Evolutionary conservation across 2,113 vertebrate species (phyloP).

Genomic region (Upupa epops): DNA sequence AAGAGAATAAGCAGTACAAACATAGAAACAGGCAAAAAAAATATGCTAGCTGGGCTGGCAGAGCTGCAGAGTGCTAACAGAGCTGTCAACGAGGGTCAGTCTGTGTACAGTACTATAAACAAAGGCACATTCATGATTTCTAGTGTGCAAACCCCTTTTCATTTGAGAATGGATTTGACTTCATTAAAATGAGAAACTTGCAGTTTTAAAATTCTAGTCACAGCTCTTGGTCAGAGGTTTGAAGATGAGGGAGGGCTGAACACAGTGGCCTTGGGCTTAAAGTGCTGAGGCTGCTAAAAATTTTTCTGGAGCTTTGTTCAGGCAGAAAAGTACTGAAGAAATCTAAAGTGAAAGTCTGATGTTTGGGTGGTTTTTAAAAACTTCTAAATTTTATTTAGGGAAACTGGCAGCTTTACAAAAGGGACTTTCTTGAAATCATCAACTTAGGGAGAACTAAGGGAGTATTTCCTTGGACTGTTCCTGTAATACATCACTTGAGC

Average conservation of each 20-base stretch:
- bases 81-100: not conserved
- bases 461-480: not conserved
- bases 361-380: too few species aligned
- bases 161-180: not conserved
- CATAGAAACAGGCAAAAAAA: not conserved
- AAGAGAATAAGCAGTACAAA: not conserved
- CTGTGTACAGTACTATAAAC: not conserved
- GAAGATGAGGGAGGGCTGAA: not conserved
- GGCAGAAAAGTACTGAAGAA: not conserved
- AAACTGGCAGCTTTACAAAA: not conserved
- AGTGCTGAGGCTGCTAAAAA: not conserved
- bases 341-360: not conserved
- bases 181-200: not conserved
- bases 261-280: not conserved
- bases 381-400: not conserved
- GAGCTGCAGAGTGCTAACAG: not conserved
- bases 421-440: not conserved
- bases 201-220: not conserved
- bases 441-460: not conserved
- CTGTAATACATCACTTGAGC: not conserved
- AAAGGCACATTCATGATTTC: not conserved
- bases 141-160: not conserved
- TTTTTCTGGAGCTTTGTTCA: not conserved
- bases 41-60: not conserved
- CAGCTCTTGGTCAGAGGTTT: not conserved